A percentile compares a stretch with the other conserved stretches of the same genome.
These are phyloP conservation scores for Neofelis nebulosa DNA, from an alignment of 2,113 vertebrate species.

Conservation along the genomic window DNA sequence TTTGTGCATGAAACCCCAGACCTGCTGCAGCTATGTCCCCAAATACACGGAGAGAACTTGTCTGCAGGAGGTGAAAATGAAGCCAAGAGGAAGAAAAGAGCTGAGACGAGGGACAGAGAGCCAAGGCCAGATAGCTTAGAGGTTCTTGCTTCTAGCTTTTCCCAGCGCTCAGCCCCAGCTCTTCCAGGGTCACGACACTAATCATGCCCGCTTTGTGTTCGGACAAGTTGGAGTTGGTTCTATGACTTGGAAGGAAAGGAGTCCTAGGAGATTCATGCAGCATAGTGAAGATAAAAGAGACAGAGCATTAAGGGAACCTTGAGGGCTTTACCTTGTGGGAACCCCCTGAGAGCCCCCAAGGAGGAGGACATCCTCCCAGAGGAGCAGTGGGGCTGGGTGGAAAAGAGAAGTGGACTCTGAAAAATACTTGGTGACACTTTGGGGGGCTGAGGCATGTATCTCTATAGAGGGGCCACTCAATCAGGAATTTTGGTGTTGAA, in stretches of 20 bases:
- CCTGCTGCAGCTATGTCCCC: not conserved
- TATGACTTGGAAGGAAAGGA: not conserved
- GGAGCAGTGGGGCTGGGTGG: not conserved
- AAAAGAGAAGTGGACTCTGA: not conserved
- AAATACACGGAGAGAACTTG: not conserved
- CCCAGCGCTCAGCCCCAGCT: not conserved
- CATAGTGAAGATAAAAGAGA: not conserved
- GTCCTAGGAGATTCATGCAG: not conserved
- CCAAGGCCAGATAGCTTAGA: not conserved
- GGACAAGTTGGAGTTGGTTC: not conserved
- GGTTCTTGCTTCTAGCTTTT: not conserved
- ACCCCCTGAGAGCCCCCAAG: too few species aligned
- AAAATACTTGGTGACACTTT: not conserved
- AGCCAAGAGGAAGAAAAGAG: not conserved
- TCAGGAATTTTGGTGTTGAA: not conserved
- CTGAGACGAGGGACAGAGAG: not conserved
- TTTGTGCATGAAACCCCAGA: not conserved
- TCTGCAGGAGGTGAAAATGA: not conserved
- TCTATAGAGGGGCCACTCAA: not conserved
- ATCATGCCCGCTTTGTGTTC: not conserved
- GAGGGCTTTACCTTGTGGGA: not conserved
- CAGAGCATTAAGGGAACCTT: not conserved
- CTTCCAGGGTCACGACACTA: not conserved
- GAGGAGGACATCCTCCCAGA: not conserved
- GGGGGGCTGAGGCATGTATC: not conserved